These are phyloP conservation scores for Troides helena DNA, from an alignment of 2,888 invertebrate species.

Conservation along the genomic window DNA sequence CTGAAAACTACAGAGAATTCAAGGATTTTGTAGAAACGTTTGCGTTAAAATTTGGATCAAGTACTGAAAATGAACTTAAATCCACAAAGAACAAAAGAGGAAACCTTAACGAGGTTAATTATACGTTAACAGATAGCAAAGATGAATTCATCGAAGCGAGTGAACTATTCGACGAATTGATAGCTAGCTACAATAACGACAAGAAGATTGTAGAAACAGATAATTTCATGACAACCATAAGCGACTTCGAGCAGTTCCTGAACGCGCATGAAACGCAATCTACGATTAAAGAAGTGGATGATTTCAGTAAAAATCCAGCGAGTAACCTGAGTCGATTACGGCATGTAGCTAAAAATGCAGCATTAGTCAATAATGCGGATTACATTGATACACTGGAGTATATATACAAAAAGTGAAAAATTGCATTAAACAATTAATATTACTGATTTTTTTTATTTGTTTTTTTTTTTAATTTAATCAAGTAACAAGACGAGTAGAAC, in stretches of 20 bases:
- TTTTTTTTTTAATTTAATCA: background rate
- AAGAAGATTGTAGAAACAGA: constrained; percentile 12
- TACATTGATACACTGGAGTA: constrained; percentile 41
- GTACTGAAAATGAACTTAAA: constrained; percentile 46
- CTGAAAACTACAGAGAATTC: constrained; percentile 34
- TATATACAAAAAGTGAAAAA: constrained; percentile 4
- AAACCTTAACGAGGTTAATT: constrained; percentile 54
- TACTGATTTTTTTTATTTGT: background rate
- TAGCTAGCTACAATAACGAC: constrained; percentile 3
- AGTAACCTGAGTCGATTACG: constrained; percentile 48
- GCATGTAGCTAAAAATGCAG: constrained; percentile 53
- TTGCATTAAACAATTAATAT: background rate
- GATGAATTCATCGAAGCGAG: constrained; percentile 21
- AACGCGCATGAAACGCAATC: constrained; percentile 21
- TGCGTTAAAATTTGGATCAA: constrained; percentile 58
- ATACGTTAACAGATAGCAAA: constrained; percentile 38
- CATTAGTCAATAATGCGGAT: constrained; percentile 50
- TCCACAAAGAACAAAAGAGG: constrained; percentile 48
- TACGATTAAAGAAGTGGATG: background rate
- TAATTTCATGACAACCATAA: constrained; percentile 12
- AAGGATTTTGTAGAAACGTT: constrained; percentile 62
- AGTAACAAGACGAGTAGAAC: no score
- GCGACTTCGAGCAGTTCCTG: constrained; percentile 22
- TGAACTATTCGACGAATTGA: constrained; percentile 19
- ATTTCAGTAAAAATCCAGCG: constrained; percentile 37